Conservation (phyloP, 2,888 invertebrate species). For the Rhingia rostrata region DNA sequence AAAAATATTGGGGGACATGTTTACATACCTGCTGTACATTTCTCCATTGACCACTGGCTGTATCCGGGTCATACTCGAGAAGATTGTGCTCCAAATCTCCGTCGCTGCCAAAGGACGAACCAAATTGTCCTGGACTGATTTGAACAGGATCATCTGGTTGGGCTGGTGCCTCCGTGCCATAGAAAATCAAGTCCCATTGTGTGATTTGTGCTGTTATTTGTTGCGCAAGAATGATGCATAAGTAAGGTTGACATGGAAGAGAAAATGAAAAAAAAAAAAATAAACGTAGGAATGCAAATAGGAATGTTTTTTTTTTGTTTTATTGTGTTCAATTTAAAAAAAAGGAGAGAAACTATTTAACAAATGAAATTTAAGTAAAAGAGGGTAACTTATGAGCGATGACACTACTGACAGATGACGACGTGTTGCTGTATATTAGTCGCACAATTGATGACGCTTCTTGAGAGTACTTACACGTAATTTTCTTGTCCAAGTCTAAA, state of each 20-base stretch:
- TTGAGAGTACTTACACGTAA: not conserved
- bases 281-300: slow-evolving; percentile 15
- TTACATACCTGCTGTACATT: slow-evolving; percentile 86
- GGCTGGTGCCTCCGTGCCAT: slow-evolving; percentile 89
- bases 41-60: slow-evolving; percentile 85
- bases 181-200: slow-evolving; percentile 92
- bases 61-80: slow-evolving; percentile 85
- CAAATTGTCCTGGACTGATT: slow-evolving; percentile 78
- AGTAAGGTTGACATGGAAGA: slow-evolving; percentile 51
- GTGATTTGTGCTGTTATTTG: slow-evolving; percentile 85
- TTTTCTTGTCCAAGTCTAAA: not conserved
- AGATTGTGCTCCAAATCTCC: slow-evolving; percentile 86
- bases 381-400: not conserved
- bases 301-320: slow-evolving; percentile 17
- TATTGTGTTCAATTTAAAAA: slow-evolving; percentile 13
- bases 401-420: not conserved
- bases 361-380: not conserved
- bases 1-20: not conserved
- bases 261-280: slow-evolving; percentile 19
- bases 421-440: not conserved
- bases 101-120: slow-evolving; percentile 83
- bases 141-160: slow-evolving; percentile 83
- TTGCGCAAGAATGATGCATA: slow-evolving; percentile 19
- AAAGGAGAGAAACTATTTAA: not conserved
- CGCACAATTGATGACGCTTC: not conserved